Percentiles rank a stretch among this genome's conserved stretches.
These are phyloP conservation scores for Calliphora vicina DNA, from an alignment of 1,140 invertebrate genomes.

Conservation along the genomic window DNA sequence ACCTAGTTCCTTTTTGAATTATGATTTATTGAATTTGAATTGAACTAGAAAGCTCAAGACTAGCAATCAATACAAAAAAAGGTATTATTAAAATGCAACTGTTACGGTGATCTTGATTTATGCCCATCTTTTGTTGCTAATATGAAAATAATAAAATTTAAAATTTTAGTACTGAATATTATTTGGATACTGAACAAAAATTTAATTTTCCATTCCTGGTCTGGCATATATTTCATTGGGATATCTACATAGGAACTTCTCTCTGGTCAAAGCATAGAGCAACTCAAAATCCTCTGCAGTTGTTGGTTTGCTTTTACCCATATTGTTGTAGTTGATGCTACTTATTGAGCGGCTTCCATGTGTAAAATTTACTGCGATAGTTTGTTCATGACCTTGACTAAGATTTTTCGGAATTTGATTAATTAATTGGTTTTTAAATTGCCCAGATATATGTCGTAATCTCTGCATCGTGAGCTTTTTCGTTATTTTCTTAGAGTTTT, in stretches of 20 bases:
- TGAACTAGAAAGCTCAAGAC: too few relatives aligned
- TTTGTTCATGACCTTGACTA: background rate
- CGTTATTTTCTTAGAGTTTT: background rate
- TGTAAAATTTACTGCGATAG: background rate
- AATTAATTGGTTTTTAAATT: background rate
- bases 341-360: background rate
- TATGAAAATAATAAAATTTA: too few relatives aligned
- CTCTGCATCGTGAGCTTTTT: background rate
- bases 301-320: constrained; percentile 37
- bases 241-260: constrained; percentile 65
- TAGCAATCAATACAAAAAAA: too few relatives aligned
- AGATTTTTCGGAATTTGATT: background rate
- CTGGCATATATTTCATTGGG: constrained; percentile 15
- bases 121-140: too few relatives aligned
- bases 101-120: too few relatives aligned
- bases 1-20: too few relatives aligned
- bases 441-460: background rate
- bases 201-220: too few relatives aligned
- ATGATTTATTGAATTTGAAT: too few relatives aligned
- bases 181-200: too few relatives aligned
- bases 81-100: too few relatives aligned
- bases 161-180: too few relatives aligned
- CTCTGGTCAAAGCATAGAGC: constrained; percentile 63
- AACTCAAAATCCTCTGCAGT: constrained; percentile 59
- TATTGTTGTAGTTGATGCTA: background rate